phyloP scores from a whole-genome alignment of 2,888 invertebrate genomes.

The Acrobasis consociella region DNA sequence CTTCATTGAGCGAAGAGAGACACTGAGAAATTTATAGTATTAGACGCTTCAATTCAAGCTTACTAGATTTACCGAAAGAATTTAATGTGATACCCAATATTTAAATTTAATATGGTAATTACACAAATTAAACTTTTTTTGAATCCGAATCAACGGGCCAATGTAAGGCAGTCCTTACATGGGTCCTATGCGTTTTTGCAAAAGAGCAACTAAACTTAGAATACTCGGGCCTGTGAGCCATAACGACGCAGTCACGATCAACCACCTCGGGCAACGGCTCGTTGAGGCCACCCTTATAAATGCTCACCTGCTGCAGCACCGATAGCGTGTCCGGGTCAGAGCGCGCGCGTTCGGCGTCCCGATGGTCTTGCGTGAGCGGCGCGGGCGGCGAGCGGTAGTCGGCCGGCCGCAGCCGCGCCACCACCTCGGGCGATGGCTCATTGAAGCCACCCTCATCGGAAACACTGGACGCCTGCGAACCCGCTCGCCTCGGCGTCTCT shows the following conservation, averaged over 20 bases:
- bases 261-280: slow-evolving; percentile 88
- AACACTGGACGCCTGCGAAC: slow-evolving; percentile 86
- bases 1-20: too few species aligned
- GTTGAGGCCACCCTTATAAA: slow-evolving; percentile 86
- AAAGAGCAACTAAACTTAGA: too few species aligned
- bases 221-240: too few species aligned
- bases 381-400: slow-evolving; percentile 68
- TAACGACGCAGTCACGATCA: slow-evolving; percentile 71
- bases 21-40: too few species aligned
- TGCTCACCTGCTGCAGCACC: slow-evolving; percentile 76
- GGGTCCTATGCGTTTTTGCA: too few species aligned
- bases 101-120: too few species aligned
- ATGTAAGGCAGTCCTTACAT: too few species aligned
- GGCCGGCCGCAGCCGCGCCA: slow-evolving; percentile 81
- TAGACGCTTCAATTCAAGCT: too few species aligned
- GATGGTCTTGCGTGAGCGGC: slow-evolving; percentile 59
- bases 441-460: slow-evolving; percentile 88
- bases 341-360: slow-evolving; percentile 65
- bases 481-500: slow-evolving; percentile 82
- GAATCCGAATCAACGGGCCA: too few species aligned
- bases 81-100: too few species aligned
- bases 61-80: too few species aligned
- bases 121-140: too few species aligned
- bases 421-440: slow-evolving; percentile 87
- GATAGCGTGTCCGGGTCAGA: slow-evolving; percentile 77